Evolutionary conservation across 1,140 invertebrate genomes (phyloP), one percentile per base, ranked within the genome.

Genomic region (Cryptotermes secundus): DNA sequence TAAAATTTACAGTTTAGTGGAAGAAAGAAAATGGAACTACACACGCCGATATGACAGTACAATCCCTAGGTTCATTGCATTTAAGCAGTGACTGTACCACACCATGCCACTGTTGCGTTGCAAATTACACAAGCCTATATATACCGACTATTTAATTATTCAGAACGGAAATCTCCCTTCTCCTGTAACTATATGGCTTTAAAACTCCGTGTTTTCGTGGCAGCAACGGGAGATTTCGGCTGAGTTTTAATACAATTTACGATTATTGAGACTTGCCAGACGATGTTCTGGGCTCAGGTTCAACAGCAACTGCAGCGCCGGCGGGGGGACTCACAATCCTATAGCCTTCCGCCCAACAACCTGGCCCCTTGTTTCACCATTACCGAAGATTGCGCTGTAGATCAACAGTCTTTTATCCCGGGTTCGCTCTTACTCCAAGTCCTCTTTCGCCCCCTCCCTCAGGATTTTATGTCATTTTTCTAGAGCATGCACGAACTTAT

Each of bases 191-290:
- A 49, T 34, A 65, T 65, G 38, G 34, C 34, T 59, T 81, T 45
- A 81, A 81, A 81, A 81, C 80, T 81, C 34, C 10, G 59, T 72
- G 59, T 72, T 72, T 72, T 31, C 26, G 59, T 83, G 82, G 84
- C 35, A 80, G 53, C 83, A 59, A 89, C 88, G 87, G 89, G 89
- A 90, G 89, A 90, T 90, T 90, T 89, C 89, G 87, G 89, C 89
- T 89, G 59, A 72, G 59, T 90, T 90, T 90, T 90, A 90, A 90
- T 89, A 90, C 89, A 90, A 90, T 90, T 90, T 90, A 90, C 89
- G 89, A 87, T 90, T 90, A 90, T 89, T 89, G 88, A 87, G 59
- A n/a, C 59, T 72, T 72, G 26, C 84, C 84, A 82, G 59, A 34
- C 80, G 80, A 36, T n/a, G 72, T 14, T 42, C 59, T n/a, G 38